phyloP scores from a whole-genome alignment of 1,140 invertebrate species.

The Drosophila cardini region DNA sequence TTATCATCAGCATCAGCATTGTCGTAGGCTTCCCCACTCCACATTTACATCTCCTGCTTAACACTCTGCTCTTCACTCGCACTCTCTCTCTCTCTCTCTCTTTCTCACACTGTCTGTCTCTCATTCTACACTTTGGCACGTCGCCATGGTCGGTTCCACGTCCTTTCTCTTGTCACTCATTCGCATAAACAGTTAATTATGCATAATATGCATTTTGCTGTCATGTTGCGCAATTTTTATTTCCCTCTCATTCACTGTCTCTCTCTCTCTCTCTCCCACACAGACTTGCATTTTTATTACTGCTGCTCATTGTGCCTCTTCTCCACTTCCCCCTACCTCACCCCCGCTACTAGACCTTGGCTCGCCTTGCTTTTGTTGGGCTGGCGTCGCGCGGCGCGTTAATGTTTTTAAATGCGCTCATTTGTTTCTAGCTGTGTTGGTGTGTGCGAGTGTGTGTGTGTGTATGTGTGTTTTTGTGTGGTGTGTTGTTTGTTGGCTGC shows the following conservation, averaged over 20 bases:
- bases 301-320: slow-evolving; percentile 10
- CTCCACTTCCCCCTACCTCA: too few species aligned
- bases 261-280: neutral
- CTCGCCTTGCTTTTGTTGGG: slow-evolving; percentile 20
- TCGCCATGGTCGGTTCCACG: slow-evolving; percentile 50
- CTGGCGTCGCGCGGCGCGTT: slow-evolving; percentile 48
- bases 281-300: slow-evolving; percentile 58
- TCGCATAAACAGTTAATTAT: slow-evolving; percentile 84
- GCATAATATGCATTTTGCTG: slow-evolving; percentile 83
- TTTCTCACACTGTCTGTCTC: too few species aligned
- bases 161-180: slow-evolving; percentile 81
- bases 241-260: neutral
- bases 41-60: neutral
- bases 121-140: slow-evolving; percentile 21
- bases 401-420: slow-evolving; percentile 78
- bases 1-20: slow-evolving; percentile 60
- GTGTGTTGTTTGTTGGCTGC: slow-evolving; percentile 25
- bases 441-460: slow-evolving; percentile 24
- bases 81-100: slow-evolving; percentile 11
- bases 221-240: slow-evolving; percentile 79
- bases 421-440: slow-evolving; percentile 38
- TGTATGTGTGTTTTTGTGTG: slow-evolving; percentile 3
- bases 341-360: too few species aligned
- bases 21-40: slow-evolving; percentile 39
- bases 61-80: neutral